Percentiles rank a stretch among this genome's conserved stretches.
Evolutionary conservation across 2,888 invertebrate species (phyloP).

Genomic region (Amblyjoppa proteus): DNA sequence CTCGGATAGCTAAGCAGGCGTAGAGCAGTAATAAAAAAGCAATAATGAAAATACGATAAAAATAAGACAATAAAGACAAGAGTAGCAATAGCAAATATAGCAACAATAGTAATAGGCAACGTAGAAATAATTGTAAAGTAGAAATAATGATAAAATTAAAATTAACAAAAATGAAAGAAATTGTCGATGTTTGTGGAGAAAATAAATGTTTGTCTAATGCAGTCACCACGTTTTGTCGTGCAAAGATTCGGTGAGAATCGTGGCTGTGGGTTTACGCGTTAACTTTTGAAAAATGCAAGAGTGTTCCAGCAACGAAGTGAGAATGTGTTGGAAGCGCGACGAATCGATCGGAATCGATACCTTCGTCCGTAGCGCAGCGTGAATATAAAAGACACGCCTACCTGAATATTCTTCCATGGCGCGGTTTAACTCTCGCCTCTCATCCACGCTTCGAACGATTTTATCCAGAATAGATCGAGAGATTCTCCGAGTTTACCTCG

Average conservation of each 20-base stretch:
- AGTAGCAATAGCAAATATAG: no score
- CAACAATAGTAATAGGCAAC: no score
- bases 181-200: no score
- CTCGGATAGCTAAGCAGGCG: no score
- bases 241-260: not conserved
- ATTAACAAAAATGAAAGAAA: no score
- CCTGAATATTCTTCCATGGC: conserved; percentile 1
- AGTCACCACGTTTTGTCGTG: not conserved
- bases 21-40: no score
- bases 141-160: no score
- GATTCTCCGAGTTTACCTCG: conserved; percentile 7
- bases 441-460: conserved; percentile 2
- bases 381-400: conserved; percentile 46
- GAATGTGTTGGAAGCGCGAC: conserved; percentile 15
- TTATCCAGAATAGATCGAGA: conserved; percentile 45
- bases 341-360: conserved; percentile 17
- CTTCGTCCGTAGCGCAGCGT: not conserved
- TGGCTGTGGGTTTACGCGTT: not conserved
- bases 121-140: no score
- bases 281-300: not conserved
- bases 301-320: not conserved
- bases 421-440: not conserved
- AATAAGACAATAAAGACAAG: no score
- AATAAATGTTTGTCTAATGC: no score
- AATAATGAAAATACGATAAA: no score